phyloP scores from a whole-genome alignment of 2,797 vertebrate species.

The Acrossocheilus fasciatus region DNA sequence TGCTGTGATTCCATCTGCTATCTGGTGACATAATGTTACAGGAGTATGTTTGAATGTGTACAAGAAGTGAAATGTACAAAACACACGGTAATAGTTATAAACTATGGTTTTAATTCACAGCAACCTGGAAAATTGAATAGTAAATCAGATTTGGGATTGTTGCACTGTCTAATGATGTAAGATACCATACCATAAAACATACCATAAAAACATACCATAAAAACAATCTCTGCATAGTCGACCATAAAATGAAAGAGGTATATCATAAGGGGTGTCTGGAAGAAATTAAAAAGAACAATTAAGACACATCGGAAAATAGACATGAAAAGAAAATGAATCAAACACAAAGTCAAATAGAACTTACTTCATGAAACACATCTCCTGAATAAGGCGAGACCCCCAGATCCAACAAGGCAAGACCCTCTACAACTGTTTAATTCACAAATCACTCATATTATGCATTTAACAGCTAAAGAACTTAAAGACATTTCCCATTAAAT shows the following conservation, averaged over 20 bases:
- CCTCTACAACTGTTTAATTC: conserved; percentile 88
- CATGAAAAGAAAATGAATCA: neutral
- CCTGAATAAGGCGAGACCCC: conserved; percentile 96
- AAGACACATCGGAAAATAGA: neutral
- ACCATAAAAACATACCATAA: conserved; percentile 74
- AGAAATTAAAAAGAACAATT: neutral
- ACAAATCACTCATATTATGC: neutral
- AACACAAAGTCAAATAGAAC: conserved; percentile 50
- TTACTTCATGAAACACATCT: conserved; percentile 97
- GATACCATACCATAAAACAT: too few species aligned
- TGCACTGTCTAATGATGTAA: neutral
- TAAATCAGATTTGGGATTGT: neutral
- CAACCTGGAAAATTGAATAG: neutral
- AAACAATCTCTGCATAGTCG: conserved; percentile 95
- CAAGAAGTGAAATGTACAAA: neutral
- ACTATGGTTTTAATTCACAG: neutral
- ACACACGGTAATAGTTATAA: neutral
- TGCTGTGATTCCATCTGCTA: conserved; percentile 91
- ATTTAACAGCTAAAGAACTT: neutral
- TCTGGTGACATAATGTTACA: conserved; percentile 70
- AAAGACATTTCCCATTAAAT: neutral
- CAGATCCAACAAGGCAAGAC: conserved; percentile 92
- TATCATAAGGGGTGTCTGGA: conserved; percentile 94
- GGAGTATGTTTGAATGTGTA: neutral
- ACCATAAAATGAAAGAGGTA: conserved; percentile 97